Conservation (phyloP, 2,113 vertebrate genomes). For the Jaculus jaculus region DNA sequence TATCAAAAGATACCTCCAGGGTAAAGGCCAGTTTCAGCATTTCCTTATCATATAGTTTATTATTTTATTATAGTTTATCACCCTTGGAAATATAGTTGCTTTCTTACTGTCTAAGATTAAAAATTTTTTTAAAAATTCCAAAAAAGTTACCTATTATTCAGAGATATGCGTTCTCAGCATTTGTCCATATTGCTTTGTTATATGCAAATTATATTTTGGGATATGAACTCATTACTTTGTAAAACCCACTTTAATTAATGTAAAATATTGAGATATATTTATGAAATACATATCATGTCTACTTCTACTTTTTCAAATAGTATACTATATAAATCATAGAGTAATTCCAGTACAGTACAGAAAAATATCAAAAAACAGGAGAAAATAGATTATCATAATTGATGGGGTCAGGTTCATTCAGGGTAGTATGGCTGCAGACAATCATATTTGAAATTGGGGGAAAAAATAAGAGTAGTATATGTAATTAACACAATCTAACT, state of each 20-base stretch:
- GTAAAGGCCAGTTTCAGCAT: slow-evolving; percentile 37
- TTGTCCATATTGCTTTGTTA: neutral
- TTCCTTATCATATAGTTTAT: slow-evolving; percentile 40
- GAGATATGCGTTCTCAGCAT: neutral
- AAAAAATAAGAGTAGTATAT: neutral
- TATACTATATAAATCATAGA: neutral
- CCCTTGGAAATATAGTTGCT: slow-evolving; percentile 26
- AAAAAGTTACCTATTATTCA: neutral
- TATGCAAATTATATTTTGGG: slow-evolving; percentile 7
- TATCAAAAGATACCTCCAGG: slow-evolving; percentile 47
- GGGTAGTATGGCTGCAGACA: too few relatives aligned
- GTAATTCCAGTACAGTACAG: neutral
- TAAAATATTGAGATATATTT: slow-evolving; percentile 6
- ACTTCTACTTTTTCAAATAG: neutral
- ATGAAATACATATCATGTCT: neutral
- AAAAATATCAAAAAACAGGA: slow-evolving; percentile 21
- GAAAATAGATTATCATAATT: neutral
- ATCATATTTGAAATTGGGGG: neutral
- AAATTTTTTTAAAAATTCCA: slow-evolving; percentile 32
- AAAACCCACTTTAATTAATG: neutral
- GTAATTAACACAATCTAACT: neutral
- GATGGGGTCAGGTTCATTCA: too few relatives aligned
- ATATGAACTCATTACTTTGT: neutral
- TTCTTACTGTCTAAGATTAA: neutral
- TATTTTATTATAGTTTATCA: slow-evolving; percentile 52